Conservation (phyloP, 2,797 vertebrate genomes). For the Acipenser transmontanus region DNA sequence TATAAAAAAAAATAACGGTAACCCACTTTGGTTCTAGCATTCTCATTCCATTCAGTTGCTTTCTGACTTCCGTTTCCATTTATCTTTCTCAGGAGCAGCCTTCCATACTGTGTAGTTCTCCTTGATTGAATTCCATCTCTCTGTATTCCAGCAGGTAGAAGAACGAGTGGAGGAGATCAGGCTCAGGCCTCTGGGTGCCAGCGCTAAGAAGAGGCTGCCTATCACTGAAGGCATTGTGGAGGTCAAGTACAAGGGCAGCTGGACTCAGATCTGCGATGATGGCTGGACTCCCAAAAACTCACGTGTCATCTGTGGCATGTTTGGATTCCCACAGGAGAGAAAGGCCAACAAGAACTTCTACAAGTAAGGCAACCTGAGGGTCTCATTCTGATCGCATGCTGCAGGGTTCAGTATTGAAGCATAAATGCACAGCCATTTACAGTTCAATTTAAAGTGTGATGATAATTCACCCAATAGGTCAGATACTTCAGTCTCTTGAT, state of each 20-base stretch:
- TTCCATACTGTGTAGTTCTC: background rate
- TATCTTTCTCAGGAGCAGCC: background rate
- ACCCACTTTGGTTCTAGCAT: background rate
- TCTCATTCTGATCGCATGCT: background rate
- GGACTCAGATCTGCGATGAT: constrained; percentile 83
- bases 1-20: no score
- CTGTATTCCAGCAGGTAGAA: constrained; percentile 56
- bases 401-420: no score
- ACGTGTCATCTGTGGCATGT: constrained; percentile 84
- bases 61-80: background rate
- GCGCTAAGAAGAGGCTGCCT: constrained; percentile 59
- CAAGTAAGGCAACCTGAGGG: constrained; percentile 66
- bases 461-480: no score
- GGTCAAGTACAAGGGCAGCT: constrained; percentile 71
- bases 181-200: constrained; percentile 64
- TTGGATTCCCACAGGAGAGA: constrained; percentile 86
- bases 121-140: background rate
- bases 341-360: constrained; percentile 91
- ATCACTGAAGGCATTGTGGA: constrained; percentile 84
- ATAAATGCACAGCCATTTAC: no score
- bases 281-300: constrained; percentile 82
- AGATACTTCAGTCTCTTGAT: no score
- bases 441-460: no score
- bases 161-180: constrained; percentile 84
- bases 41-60: constrained; percentile 4